Evolutionary conservation across 2,113 vertebrate species (phyloP).

Genomic region (Microtus richardsoni): DNA sequence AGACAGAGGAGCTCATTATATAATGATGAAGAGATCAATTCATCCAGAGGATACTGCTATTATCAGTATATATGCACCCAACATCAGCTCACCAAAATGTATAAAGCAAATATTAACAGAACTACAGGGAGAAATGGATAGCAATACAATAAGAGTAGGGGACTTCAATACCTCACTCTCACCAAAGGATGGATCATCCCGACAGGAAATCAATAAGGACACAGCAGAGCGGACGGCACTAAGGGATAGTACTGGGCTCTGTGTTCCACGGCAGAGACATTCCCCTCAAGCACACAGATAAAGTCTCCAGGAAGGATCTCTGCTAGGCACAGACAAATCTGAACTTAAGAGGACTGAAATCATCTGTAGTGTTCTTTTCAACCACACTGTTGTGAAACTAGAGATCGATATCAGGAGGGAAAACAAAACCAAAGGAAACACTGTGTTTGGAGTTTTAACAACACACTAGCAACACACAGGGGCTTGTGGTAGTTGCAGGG

Average conservation of each 20-base stretch:
- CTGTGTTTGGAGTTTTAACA: background rate
- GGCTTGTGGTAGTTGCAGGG: background rate
- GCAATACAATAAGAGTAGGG: background rate
- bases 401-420: background rate
- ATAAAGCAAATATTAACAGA: background rate
- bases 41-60: background rate
- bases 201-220: conserved; percentile 2
- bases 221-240: background rate
- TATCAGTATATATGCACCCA: background rate
- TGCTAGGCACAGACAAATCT: background rate
- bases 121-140: background rate
- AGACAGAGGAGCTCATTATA: background rate
- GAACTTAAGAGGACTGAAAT: background rate
- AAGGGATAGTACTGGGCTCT: too few relatives aligned
- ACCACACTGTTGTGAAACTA: background rate
- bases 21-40: background rate
- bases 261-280: accelerated
- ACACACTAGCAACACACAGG: background rate
- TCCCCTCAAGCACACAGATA: background rate
- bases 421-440: background rate
- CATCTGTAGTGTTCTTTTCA: background rate
- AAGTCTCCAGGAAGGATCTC: background rate
- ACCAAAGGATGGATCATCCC: background rate
- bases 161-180: background rate
- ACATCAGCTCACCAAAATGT: background rate